Evolutionary conservation across 2,113 vertebrate species (phyloP).

Genomic region (Vidua chalybeata): DNA sequence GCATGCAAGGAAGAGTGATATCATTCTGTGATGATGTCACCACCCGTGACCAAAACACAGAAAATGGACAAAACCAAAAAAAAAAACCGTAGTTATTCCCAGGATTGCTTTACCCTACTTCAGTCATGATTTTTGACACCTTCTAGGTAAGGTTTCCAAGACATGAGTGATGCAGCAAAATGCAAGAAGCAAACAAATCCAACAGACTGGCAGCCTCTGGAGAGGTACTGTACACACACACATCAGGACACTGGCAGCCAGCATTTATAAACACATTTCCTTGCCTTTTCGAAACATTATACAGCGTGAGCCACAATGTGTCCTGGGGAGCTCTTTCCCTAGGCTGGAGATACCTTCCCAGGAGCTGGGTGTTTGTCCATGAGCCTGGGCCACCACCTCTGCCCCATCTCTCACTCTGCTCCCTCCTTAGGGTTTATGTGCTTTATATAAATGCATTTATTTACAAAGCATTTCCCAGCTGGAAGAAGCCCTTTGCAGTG

Average conservation of each 20-base stretch:
- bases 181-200: neutral
- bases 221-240: neutral
- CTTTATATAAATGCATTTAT: neutral
- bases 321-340: neutral
- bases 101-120: neutral
- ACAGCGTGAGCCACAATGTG: neutral
- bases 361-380: neutral
- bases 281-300: neutral
- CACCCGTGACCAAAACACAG: neutral
- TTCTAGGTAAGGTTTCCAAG: neutral
- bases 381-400: neutral
- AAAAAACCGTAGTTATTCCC: neutral
- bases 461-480: constrained; percentile 12
- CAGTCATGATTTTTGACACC: neutral
- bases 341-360: neutral
- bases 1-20: neutral
- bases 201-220: neutral
- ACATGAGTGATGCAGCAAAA: neutral
- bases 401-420: neutral
- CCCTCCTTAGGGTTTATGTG: neutral
- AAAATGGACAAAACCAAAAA: neutral
- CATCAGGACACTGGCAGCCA: neutral
- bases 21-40: neutral
- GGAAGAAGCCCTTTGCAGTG: neutral
- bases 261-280: neutral